phyloP scores from a whole-genome alignment of 2,113 vertebrate species.

The Cyanoliseus patagonus region DNA sequence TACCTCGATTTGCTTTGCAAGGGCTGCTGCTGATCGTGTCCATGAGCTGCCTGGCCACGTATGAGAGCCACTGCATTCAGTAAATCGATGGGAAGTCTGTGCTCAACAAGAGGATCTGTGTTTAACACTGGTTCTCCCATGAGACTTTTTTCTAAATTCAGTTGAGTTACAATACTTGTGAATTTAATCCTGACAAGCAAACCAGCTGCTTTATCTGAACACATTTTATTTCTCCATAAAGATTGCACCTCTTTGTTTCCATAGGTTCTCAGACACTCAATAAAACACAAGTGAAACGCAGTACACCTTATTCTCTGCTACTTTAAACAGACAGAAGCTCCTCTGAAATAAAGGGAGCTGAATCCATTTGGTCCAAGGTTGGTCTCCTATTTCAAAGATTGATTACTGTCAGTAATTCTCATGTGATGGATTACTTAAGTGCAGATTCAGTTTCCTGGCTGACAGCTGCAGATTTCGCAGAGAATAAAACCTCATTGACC shows the following conservation, averaged over 20 bases:
- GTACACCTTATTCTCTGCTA: background rate
- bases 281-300: background rate
- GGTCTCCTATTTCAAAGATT: background rate
- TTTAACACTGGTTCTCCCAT: background rate
- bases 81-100: fast-evolving
- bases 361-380: background rate
- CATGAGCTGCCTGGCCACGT: background rate
- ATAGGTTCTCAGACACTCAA: background rate
- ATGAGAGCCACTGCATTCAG: background rate
- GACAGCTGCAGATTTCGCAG: slow-evolving; percentile 25
- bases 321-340: background rate
- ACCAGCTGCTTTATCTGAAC: background rate
- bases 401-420: background rate
- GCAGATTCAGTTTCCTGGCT: slow-evolving; percentile 25
- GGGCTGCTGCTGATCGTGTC: background rate
- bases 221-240: background rate
- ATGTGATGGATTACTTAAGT: background rate
- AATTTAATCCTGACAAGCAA: background rate
- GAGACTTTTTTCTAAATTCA: background rate
- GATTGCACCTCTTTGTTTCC: background rate
- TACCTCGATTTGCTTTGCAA: background rate
- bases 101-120: background rate
- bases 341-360: background rate
- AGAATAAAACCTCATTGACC: background rate
- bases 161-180: background rate